These are phyloP conservation scores for Sitobion miscanthi DNA, from an alignment of 1,140 invertebrate species.

Conservation along the genomic window DNA sequence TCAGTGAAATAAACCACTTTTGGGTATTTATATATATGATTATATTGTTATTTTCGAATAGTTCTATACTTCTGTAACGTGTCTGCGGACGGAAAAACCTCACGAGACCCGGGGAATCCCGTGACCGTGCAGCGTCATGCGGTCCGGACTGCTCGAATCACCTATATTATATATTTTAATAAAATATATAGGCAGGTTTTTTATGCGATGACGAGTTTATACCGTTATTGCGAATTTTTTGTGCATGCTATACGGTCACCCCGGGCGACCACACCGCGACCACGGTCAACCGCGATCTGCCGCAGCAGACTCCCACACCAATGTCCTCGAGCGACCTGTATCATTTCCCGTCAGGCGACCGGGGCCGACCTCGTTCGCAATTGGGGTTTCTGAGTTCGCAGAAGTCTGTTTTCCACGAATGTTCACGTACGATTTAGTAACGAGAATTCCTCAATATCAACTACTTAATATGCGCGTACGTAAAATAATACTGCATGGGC, in stretches of 20 bases:
- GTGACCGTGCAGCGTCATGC: not conserved
- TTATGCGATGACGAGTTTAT: not conserved
- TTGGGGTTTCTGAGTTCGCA: not conserved
- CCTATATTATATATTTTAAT: not conserved
- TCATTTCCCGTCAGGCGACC: not conserved
- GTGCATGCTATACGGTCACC: not conserved
- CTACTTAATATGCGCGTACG: too few species aligned
- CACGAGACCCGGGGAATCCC: not conserved
- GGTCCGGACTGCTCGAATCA: not conserved
- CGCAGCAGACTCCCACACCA: not conserved
- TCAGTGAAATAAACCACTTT: not conserved
- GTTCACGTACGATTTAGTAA: not conserved
- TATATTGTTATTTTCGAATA: not conserved
- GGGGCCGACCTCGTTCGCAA: not conserved
- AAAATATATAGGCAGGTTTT: not conserved
- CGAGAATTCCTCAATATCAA: not conserved
- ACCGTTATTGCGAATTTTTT: constrained; percentile 5
- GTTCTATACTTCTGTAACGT: not conserved
- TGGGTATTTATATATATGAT: not conserved
- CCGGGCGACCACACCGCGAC: not conserved
- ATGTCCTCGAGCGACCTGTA: not conserved
- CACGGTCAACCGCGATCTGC: not conserved
- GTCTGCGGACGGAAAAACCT: not conserved
- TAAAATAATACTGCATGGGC: too few species aligned
- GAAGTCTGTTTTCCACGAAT: not conserved